Conservation (phyloP, 2,797 vertebrate genomes). For the Mormyrops boulengeri region DNA sequence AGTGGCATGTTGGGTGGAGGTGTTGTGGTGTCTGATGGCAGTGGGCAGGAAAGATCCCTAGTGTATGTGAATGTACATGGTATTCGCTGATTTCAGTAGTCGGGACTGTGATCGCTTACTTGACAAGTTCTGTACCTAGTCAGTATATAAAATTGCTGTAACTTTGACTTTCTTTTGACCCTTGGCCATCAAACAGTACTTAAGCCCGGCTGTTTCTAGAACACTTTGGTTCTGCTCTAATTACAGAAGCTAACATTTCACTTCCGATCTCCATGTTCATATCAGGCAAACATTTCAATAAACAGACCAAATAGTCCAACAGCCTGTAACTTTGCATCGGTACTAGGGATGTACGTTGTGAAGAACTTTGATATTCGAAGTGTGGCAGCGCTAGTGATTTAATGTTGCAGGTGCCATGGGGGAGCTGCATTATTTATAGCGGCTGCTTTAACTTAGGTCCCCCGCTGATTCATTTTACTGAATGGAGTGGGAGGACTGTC, state of each 20-base stretch:
- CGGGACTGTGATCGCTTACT: not conserved
- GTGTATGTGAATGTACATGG: not conserved
- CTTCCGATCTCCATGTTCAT: not conserved
- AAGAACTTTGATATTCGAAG: not conserved
- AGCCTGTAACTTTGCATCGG: not conserved
- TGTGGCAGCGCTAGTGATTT: not conserved
- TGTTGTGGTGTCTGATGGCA: not conserved
- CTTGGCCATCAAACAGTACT: not conserved
- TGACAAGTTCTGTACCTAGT: not conserved
- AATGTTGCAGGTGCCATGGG: not conserved
- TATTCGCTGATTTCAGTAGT: not conserved
- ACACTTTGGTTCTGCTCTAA: not conserved
- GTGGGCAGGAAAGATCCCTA: not conserved
- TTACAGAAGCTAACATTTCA: not conserved
- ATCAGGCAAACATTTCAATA: not conserved
- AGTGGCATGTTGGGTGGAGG: not conserved
- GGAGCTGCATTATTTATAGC: not conserved
- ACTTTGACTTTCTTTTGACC: not conserved
- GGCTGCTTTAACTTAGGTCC: not conserved
- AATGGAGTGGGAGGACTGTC: not conserved
- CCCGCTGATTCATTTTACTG: not conserved
- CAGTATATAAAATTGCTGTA: not conserved
- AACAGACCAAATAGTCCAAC: not conserved
- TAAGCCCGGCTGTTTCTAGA: not conserved
- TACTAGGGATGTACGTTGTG: not conserved